Evolutionary conservation across 2,113 vertebrate genomes (phyloP).

Genomic region (human (Homo sapiens)): DNA sequence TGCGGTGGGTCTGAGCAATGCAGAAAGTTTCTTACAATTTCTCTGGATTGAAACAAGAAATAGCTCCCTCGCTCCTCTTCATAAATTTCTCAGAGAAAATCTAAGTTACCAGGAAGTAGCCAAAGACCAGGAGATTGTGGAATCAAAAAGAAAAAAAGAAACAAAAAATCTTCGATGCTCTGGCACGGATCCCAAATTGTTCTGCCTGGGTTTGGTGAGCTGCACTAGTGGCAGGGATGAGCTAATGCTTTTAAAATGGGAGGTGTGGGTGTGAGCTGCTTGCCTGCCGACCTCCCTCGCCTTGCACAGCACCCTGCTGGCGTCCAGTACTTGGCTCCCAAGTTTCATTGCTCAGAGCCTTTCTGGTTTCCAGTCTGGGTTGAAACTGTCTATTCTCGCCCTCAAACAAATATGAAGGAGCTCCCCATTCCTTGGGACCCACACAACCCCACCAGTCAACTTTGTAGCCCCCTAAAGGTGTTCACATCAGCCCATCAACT

Average conservation of each 20-base stretch:
- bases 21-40: neutral
- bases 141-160: neutral
- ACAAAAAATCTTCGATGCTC: neutral
- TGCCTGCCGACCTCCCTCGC: slow-evolving; percentile 45
- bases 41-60: neutral
- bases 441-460: neutral
- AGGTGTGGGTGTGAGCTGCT: slow-evolving; percentile 45
- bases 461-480: neutral
- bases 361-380: neutral
- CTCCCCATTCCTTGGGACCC: neutral
- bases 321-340: slow-evolving; percentile 36
- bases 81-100: slow-evolving; percentile 11
- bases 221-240: slow-evolving; percentile 56
- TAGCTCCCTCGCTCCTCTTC: neutral
- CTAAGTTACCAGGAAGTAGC: neutral
- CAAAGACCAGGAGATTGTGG: neutral
- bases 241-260: slow-evolving; percentile 69
- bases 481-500: neutral
- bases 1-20: neutral
- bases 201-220: neutral
- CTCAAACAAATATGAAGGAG: neutral
- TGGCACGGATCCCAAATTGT: neutral
- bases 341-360: slow-evolving; percentile 17
- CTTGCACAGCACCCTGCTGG: neutral
- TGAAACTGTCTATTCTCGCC: neutral